Evolutionary conservation across 2,113 vertebrate species (phyloP), one percentile per base, ranked within the genome.

Genomic region (Neomonachus schauinslandi): DNA sequence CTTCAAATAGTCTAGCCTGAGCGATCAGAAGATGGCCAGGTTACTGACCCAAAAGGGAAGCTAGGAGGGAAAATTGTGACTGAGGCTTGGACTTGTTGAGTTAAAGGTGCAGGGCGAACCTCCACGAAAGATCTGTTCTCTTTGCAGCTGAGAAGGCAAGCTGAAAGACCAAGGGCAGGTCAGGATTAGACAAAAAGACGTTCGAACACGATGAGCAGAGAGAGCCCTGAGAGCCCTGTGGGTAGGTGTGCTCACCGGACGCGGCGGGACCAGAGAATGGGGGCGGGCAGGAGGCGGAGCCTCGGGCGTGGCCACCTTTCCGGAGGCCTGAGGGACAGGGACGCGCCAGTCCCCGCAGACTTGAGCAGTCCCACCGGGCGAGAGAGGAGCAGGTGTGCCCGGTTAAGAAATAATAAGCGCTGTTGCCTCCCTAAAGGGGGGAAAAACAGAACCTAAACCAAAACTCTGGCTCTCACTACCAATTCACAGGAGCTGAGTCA

Each of bases 171-270:
- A 79, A 65, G 28, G 39, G 28, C 13, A 65, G 10, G 16, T 49
- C 39, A 77, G 31, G 53, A 90, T 95, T 81, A 63, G 51, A 79
- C 69, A 87, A n/a, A 76, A 90, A 71, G 42, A 33, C 33, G 46
- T 51, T 28, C 53, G 65, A 53, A 55, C 11, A 7, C 9, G 15
- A 69, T 28, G 31, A n/a, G n/a, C 67, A 77, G 63, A 0, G 7
- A 61, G 49, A 49, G 8, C 33, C 1, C 53, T 65, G 36, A 72
- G 53, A 76, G 39, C 33, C 18, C 1, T 14, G 5, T 53, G 28
- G 15, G 39, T 53, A 88, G 57, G 72, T 74, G 67, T 49, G 36
- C 83, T 93, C 28, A n/a, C 2, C 7, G 16, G 51, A 49, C 57
- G 8, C 26, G 5, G 14, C 4, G 31, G 13, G 42, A 36, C 18